These are phyloP conservation scores for Falco novaeseelandiae DNA, from an alignment of 2,797 vertebrate genomes.

Conservation along the genomic window DNA sequence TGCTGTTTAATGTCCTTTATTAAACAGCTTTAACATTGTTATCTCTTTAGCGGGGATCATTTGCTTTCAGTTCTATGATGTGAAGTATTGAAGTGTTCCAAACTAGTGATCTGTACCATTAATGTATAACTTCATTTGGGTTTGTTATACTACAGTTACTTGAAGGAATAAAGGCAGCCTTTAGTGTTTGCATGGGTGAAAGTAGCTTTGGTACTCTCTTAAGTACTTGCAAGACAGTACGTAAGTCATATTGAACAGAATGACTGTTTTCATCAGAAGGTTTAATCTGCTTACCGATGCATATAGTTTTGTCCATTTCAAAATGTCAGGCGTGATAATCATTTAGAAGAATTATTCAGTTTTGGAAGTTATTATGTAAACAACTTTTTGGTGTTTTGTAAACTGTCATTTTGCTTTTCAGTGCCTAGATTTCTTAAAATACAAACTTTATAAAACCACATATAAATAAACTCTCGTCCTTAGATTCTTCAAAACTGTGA, in stretches of 20 bases:
- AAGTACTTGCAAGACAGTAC: not conserved
- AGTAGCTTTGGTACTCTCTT: not conserved
- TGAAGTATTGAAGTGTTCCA: not conserved
- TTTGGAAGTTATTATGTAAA: not conserved
- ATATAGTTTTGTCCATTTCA: not conserved
- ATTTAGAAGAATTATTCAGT: not conserved
- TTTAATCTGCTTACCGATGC: not conserved
- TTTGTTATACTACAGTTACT: not conserved
- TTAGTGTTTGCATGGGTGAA: not conserved
- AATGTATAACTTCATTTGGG: not conserved
- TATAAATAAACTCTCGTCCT: accelerated
- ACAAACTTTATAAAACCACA: not conserved
- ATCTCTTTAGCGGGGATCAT: not conserved
- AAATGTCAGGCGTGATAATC: not conserved
- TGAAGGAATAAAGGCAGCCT: not conserved
- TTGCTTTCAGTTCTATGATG: not conserved
- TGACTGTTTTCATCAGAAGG: not conserved
- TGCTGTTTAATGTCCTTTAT: not conserved
- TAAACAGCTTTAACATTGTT: not conserved
- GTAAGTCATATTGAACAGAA: not conserved
- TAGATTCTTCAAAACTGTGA: not conserved
- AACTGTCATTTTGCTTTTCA: not conserved
- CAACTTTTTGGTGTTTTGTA: not conserved
- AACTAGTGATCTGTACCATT: not conserved
- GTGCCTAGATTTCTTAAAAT: not conserved